Conservation (phyloP, 2,888 invertebrate species). For the Steromphala cineraria region DNA sequence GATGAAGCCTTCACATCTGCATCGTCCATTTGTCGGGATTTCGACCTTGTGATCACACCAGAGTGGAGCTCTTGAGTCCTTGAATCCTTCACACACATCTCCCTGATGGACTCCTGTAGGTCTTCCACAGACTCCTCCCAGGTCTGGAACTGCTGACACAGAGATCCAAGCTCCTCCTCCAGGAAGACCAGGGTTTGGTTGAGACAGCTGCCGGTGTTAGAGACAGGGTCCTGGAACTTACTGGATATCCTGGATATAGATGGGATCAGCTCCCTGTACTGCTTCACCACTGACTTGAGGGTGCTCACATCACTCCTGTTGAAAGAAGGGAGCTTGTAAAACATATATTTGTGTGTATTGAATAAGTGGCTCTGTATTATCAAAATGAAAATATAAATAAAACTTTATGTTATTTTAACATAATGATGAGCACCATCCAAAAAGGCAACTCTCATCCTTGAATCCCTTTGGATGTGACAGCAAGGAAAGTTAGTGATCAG, state of each 20-base stretch:
- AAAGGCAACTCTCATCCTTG: too few species aligned
- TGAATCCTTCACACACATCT: background rate
- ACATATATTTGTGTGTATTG: too few species aligned
- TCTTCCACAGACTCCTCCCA: slow-evolving; percentile 30
- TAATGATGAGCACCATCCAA: too few species aligned
- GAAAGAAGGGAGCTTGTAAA: background rate
- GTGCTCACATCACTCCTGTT: slow-evolving; percentile 24
- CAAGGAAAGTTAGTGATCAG: too few species aligned
- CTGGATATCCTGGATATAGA: slow-evolving; percentile 26
- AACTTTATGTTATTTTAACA: too few species aligned
- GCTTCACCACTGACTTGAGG: background rate
- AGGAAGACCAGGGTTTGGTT: slow-evolving; percentile 48
- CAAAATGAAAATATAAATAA: too few species aligned
- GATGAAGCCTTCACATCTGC: background rate
- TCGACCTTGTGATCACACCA: too few species aligned
- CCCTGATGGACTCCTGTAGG: background rate
- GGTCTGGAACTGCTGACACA: slow-evolving; percentile 26
- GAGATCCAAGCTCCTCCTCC: slow-evolving; percentile 31
- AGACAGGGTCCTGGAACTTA: slow-evolving; percentile 42
- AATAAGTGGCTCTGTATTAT: too few species aligned
- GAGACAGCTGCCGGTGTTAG: slow-evolving; percentile 34
- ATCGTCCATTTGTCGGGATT: background rate
- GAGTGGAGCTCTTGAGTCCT: background rate
- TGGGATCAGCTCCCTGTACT: background rate
- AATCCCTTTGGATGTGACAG: too few species aligned